Conservation (phyloP, 2,888 invertebrate species). For the Agelastica alni region DNA sequence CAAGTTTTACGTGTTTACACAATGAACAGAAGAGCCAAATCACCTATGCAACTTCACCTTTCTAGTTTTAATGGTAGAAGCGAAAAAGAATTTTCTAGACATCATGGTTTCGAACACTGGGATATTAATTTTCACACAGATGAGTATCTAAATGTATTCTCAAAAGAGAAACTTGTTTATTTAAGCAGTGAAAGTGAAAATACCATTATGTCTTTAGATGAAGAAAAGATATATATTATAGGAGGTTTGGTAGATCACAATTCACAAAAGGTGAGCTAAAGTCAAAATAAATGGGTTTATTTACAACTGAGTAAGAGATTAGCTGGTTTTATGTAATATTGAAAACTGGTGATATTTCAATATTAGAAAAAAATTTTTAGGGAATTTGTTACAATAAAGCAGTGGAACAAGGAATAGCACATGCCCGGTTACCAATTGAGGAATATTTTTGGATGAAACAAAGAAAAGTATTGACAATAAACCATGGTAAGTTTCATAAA, state of each 20-base stretch:
- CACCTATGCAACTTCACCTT: constrained; percentile 82
- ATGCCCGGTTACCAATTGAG: constrained; percentile 85
- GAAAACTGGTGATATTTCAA: no score
- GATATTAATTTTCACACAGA: constrained; percentile 77
- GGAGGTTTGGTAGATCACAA: constrained; percentile 99
- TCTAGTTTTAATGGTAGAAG: constrained; percentile 78
- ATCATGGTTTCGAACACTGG: constrained; percentile 91
- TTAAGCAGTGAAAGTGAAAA: constrained; percentile 93
- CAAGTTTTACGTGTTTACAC: constrained; percentile 91
- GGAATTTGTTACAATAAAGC: constrained; percentile 87
- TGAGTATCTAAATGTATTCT: constrained; percentile 72
- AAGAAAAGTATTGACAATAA: constrained; percentile 91
- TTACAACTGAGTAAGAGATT: no score
- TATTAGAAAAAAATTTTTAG: no score
- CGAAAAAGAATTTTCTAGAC: constrained; percentile 74
- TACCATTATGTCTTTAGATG: constrained; percentile 73
- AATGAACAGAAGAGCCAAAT: constrained; percentile 77
- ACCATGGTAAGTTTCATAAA: constrained; percentile 88
- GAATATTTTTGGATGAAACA: constrained; percentile 91
- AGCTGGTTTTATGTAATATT: no score
- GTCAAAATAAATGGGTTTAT: no score
- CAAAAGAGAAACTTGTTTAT: constrained; percentile 82
- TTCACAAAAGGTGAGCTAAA: constrained; percentile 89
- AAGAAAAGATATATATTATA: constrained; percentile 86
- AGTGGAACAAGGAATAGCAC: constrained; percentile 72